phyloP scores from a whole-genome alignment of 2,113 vertebrate species.

The Ciconia stormi region DNA sequence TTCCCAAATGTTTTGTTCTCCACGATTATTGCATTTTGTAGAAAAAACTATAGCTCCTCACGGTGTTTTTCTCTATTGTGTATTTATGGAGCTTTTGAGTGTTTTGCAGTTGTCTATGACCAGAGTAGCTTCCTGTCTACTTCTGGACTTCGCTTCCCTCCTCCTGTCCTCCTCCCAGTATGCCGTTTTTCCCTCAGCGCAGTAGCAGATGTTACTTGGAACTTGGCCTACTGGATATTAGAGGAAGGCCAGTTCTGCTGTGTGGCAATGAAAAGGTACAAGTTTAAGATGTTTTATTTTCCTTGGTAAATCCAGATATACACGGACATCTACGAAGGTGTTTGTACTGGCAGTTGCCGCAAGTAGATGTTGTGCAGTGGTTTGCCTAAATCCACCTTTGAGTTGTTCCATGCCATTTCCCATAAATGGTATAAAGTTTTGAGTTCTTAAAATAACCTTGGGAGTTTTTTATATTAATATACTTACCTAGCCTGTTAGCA shows the following conservation, averaged over 20 bases:
- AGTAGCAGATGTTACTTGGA: not conserved
- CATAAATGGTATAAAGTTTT: not conserved
- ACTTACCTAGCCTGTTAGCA: not conserved
- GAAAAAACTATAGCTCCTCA: fast-evolving
- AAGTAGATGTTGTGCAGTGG: not conserved
- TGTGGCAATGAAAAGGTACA: not conserved
- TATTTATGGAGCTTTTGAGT: not conserved
- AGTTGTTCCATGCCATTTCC: not conserved
- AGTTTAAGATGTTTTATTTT: not conserved
- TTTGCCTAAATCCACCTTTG: not conserved
- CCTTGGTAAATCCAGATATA: not conserved
- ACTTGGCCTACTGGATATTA: not conserved
- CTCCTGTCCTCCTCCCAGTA: not conserved
- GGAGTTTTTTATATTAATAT: not conserved
- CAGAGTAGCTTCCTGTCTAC: not conserved
- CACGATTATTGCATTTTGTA: not conserved
- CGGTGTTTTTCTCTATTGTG: fast-evolving
- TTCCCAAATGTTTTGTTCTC: not conserved
- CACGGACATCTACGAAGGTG: fast-evolving
- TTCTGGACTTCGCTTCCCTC: not conserved
- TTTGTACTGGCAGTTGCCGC: not conserved
- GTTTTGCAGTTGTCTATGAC: not conserved
- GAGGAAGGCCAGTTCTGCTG: not conserved
- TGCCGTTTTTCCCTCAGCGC: not conserved
- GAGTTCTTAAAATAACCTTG: not conserved